Conservation (phyloP, 2,797 vertebrate species). For the Holocentrus rufus region DNA sequence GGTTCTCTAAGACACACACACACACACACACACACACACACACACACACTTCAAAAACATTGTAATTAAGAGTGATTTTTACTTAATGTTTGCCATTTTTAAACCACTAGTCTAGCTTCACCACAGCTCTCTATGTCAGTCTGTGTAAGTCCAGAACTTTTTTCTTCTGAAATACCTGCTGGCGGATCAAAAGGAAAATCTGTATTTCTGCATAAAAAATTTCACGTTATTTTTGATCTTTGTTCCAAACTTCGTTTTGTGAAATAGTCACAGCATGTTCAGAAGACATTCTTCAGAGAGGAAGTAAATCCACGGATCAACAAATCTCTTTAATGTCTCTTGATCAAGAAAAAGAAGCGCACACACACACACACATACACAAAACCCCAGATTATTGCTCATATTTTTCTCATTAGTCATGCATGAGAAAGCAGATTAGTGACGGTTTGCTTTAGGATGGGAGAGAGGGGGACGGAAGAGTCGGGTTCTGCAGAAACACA, state of each 20-base stretch:
- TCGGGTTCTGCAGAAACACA: slow-evolving; percentile 10
- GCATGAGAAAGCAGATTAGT: slow-evolving; percentile 53
- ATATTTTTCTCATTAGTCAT: slow-evolving; percentile 73
- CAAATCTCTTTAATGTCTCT: slow-evolving; percentile 3
- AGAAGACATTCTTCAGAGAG: neutral
- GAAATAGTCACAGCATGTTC: too few relatives aligned
- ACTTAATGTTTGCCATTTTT: too few relatives aligned
- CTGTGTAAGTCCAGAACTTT: too few relatives aligned
- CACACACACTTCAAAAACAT: slow-evolving; percentile 12
- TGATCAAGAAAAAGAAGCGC: slow-evolving; percentile 37
- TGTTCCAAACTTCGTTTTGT: too few relatives aligned
- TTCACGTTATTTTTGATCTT: too few relatives aligned
- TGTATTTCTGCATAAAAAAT: too few relatives aligned
- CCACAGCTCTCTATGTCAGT: too few relatives aligned
- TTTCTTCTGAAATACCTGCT: too few relatives aligned
- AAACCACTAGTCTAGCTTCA: too few relatives aligned
- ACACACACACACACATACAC: slow-evolving; percentile 4
- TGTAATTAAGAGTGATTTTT: too few relatives aligned
- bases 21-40: slow-evolving; percentile 20
- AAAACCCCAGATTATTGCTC: slow-evolving; percentile 41
- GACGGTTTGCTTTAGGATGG: slow-evolving; percentile 46
- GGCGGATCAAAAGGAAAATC: too few relatives aligned
- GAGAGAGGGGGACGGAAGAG: slow-evolving; percentile 13
- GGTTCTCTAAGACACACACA: neutral
- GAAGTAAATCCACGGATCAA: slow-evolving; percentile 17